Evolutionary conservation across 2,888 invertebrate species (phyloP), one percentile per base, ranked within the genome.

Genomic region (Capitulum mitella): DNA sequence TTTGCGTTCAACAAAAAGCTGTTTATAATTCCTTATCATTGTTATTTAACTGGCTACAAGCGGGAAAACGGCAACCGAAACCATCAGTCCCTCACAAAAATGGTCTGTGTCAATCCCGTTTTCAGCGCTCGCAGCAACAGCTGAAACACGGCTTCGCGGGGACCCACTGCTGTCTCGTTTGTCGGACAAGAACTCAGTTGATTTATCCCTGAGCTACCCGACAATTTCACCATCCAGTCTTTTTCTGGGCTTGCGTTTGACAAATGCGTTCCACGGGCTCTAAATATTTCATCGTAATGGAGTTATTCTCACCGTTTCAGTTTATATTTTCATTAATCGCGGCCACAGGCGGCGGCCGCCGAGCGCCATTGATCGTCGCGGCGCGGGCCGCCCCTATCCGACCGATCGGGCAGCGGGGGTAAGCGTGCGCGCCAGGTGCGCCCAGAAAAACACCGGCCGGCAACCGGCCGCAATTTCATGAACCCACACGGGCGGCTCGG

Each of bases 141-240:
- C 51, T 51, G 51, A 51, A 19, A 3, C 51, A 22, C 19, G 51
- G 19, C 51, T 3, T 14, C 51, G 51, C 14, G 3, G 14, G 51
- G 10, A 22, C 19, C 51, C 10, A 46, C 14, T 54, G 54, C 54
- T n/a, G 54, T 5, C 22, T 70, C 70, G 37, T 37, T 70, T 70
- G 70, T 70, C 75, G 26, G 43, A 40, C 61, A 26, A 32, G 64
- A 79, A 70, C 78, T 78, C 64, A 77, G 64, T 61, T 78, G 77
- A 79, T 79, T 78, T 75, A 78, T 79, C 77, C 79, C 58, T 26
- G 54, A 51, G 48, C 77, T 64, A 74, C 77, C 79, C 77, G 26
- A 22, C 70, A 70, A 16, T 70, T 32, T 37, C 70, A 70, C 70
- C 70, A 32, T 3, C 34, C 22, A 22, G 70, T 22, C 37, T 37